Percentiles rank a stretch among this genome's conserved stretches.
These are phyloP conservation scores for Melopsittacus undulatus DNA, from an alignment of 2,797 vertebrate species.

Conservation along the genomic window DNA sequence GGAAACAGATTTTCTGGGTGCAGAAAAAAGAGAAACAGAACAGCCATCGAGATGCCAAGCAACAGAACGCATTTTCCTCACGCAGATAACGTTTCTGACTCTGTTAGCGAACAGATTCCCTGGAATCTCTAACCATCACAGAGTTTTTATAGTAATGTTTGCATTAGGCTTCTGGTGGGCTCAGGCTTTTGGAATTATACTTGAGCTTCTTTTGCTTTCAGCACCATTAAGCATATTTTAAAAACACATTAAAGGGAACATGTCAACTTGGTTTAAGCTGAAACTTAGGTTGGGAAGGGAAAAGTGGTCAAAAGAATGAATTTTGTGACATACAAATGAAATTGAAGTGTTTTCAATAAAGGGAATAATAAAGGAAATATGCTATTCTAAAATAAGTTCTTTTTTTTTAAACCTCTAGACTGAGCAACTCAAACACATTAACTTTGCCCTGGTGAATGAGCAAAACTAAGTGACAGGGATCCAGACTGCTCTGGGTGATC, in stretches of 20 bases:
- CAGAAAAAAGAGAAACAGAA: conserved; percentile 13
- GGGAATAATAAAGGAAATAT: background rate
- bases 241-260: conserved; percentile 46
- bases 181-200: conserved; percentile 40
- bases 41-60: conserved; percentile 5
- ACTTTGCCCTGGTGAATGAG: background rate
- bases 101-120: background rate
- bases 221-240: conserved; percentile 45
- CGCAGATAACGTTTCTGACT: background rate
- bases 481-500: background rate
- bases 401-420: background rate
- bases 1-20: conserved; percentile 68
- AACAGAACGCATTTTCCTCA: background rate
- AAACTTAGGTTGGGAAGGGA: background rate
- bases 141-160: conserved; percentile 46
- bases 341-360: background rate
- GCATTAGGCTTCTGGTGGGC: conserved; percentile 48
- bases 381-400: background rate
- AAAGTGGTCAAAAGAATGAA: background rate
- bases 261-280: conserved; percentile 2
- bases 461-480: background rate
- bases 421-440: background rate
- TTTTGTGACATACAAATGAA: background rate
- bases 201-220: conserved; percentile 56
- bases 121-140: background rate